Conservation (phyloP, 2,113 vertebrate genomes). For the Salvelinus namaycush region DNA sequence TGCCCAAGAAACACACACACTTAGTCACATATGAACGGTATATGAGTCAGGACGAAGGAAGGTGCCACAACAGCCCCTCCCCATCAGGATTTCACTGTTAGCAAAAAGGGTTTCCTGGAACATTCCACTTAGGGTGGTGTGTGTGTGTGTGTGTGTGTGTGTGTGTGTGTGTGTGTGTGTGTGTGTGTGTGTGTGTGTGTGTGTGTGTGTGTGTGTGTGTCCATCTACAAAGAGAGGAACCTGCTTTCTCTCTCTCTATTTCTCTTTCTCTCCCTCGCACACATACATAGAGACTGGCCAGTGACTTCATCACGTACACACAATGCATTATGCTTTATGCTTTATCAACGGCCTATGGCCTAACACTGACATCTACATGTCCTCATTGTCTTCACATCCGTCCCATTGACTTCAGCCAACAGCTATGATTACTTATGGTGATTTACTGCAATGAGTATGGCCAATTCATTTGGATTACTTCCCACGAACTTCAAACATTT, state of each 20-base stretch:
- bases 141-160: background rate
- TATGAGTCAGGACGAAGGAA: constrained; percentile 15
- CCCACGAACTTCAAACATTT: background rate
- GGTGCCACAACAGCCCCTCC: background rate
- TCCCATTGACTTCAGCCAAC: constrained; percentile 7
- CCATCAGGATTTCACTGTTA: constrained; percentile 30
- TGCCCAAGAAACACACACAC: background rate
- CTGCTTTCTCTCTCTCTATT: background rate
- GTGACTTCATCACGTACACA: background rate
- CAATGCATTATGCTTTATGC: background rate
- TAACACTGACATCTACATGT: background rate
- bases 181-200: constrained; percentile 20
- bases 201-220: background rate
- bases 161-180: constrained; percentile 22
- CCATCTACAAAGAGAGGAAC: too few relatives aligned
- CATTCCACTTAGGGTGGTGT: background rate
- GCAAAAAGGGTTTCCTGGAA: background rate
- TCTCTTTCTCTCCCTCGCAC: background rate
- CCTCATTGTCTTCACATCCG: background rate
- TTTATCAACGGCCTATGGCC: background rate
- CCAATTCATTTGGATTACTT: constrained; percentile 26
- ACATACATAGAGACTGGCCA: too few relatives aligned
- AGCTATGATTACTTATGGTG: constrained; percentile 40
- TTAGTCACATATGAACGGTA: constrained; percentile 39
- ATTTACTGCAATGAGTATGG: constrained; percentile 15